Conservation (phyloP, 1,140 invertebrate species). For the Sycobia sp. region DNA sequence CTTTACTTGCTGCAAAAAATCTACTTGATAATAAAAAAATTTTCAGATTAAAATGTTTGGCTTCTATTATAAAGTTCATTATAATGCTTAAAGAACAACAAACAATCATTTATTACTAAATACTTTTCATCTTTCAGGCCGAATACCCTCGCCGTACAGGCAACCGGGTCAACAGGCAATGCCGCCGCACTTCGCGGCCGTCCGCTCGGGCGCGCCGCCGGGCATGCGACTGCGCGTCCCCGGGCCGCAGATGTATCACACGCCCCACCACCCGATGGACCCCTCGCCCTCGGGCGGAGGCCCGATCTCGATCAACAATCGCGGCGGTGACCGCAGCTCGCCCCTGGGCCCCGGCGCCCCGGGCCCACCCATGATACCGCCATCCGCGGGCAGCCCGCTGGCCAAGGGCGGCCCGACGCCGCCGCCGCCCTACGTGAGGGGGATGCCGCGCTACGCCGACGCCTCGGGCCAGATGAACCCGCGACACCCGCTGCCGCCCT, state of each 20-base stretch:
- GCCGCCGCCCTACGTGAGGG: conserved; percentile 50
- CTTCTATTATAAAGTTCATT: too few relatives aligned
- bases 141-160: conserved; percentile 58
- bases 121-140: conserved; percentile 9
- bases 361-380: conserved; percentile 48
- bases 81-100: too few relatives aligned
- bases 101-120: too few relatives aligned
- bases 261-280: conserved; percentile 63
- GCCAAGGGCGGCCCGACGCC: conserved; percentile 57
- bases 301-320: conserved; percentile 58
- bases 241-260: conserved; percentile 59
- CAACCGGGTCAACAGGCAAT: conserved; percentile 53
- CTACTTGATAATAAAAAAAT: too few relatives aligned
- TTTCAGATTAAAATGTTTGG: too few relatives aligned
- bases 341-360: conserved; percentile 47
- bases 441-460: conserved; percentile 48
- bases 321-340: conserved; percentile 50
- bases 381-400: conserved; percentile 52
- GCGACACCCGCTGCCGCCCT: conserved; percentile 55
- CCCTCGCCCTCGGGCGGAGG: conserved; percentile 64
- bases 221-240: conserved; percentile 55
- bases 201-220: conserved; percentile 54
- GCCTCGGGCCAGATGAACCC: conserved; percentile 46
- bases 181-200: conserved; percentile 56
- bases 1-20: too few relatives aligned